Conservation (phyloP, 2,888 invertebrate genomes). For the Lasioglossum zephyrum region DNA sequence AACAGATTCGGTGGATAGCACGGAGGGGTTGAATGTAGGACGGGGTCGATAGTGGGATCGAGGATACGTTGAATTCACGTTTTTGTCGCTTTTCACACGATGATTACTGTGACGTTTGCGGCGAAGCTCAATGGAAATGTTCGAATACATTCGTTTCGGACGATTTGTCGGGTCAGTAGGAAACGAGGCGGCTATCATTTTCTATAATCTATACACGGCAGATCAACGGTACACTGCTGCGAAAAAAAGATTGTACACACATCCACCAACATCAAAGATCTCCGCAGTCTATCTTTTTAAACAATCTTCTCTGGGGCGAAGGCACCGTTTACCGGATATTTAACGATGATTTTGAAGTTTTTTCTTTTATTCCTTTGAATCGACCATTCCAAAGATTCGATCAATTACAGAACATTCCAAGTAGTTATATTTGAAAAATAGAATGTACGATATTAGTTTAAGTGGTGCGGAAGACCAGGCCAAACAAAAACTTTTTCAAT, state of each 20-base stretch:
- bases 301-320: too few species aligned
- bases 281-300: too few species aligned
- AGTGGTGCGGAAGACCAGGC: too few species aligned
- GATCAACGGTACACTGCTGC: too few species aligned
- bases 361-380: too few species aligned
- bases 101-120: background rate
- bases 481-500: conserved; percentile 10
- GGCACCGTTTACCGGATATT: too few species aligned
- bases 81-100: background rate
- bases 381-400: too few species aligned
- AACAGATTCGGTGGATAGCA: background rate
- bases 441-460: background rate
- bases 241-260: too few species aligned
- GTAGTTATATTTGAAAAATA: background rate
- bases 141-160: background rate
- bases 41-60: background rate
- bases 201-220: background rate
- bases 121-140: background rate
- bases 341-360: too few species aligned
- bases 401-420: background rate
- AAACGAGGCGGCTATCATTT: background rate
- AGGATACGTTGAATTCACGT: background rate
- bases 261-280: too few species aligned
- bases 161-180: background rate
- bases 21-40: background rate